These are phyloP conservation scores for Metallyticus violacea DNA, from an alignment of 2,888 invertebrate genomes.

Conservation along the genomic window DNA sequence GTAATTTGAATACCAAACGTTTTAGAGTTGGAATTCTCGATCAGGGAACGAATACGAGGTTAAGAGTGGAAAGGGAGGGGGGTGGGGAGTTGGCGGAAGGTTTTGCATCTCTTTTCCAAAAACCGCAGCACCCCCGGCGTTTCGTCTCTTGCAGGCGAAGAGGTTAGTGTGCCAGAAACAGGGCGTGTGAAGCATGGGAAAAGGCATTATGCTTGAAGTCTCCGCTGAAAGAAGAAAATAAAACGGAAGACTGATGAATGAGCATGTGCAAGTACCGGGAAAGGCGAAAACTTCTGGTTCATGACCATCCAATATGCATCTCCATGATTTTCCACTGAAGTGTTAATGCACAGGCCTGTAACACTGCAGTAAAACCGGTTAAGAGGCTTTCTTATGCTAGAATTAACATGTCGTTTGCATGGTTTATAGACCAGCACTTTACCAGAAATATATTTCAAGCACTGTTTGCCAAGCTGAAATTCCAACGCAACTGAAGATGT, in stretches of 20 bases:
- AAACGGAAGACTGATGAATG: background rate
- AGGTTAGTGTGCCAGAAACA: background rate
- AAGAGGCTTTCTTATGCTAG: background rate
- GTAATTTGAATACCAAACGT: background rate
- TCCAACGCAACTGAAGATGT: background rate
- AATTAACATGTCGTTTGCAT: background rate
- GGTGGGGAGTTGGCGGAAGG: too few relatives aligned
- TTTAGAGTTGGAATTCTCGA: background rate
- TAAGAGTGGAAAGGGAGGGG: background rate
- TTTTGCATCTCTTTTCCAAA: background rate
- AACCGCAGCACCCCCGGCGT: background rate
- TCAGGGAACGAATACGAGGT: background rate
- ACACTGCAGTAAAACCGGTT: background rate
- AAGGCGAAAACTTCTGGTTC: background rate
- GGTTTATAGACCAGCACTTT: background rate
- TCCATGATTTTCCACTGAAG: background rate
- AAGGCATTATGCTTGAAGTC: background rate
- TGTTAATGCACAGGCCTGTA: background rate
- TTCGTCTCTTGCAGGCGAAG: background rate
- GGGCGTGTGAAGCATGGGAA: background rate
- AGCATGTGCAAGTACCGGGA: background rate
- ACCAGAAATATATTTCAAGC: background rate
- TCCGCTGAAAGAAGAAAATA: background rate
- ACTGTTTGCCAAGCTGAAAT: background rate
- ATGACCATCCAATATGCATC: background rate